A percentile compares a stretch with the other conserved stretches of the same genome.
Evolutionary conservation across 1,140 invertebrate genomes (phyloP).

Genomic region (Listronotus oregonensis): DNA sequence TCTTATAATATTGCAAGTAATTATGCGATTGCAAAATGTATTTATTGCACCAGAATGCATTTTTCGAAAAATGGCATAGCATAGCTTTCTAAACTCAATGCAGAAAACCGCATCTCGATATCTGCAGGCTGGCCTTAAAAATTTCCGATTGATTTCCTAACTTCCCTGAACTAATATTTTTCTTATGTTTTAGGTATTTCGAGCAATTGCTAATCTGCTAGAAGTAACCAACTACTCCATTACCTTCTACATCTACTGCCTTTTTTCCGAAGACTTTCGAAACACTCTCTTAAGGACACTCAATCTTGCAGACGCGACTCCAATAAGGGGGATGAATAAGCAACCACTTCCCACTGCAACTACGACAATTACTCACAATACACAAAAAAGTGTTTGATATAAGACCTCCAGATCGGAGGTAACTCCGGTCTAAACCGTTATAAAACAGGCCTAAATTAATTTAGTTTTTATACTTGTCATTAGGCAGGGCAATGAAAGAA

Average conservation of each 20-base stretch:
- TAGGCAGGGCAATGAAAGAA: too few species aligned
- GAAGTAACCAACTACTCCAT: slow-evolving; percentile 78
- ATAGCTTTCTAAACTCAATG: too few species aligned
- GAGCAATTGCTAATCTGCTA: slow-evolving; percentile 73
- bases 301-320: slow-evolving; percentile 61
- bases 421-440: slow-evolving; percentile 62
- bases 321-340: slow-evolving; percentile 40
- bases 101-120: too few species aligned
- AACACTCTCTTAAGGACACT: slow-evolving; percentile 70
- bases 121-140: too few species aligned
- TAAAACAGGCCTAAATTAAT: not conserved
- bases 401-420: slow-evolving; percentile 42
- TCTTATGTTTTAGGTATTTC: slow-evolving; percentile 70
- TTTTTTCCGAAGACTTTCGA: slow-evolving; percentile 77
- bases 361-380: slow-evolving; percentile 49
- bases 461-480: too few species aligned
- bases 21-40: too few species aligned
- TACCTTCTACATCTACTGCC: slow-evolving; percentile 79
- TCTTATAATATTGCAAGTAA: too few species aligned
- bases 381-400: slow-evolving; percentile 50
- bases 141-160: too few species aligned
- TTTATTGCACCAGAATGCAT: too few species aligned
- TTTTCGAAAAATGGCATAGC: too few species aligned
- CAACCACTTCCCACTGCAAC: slow-evolving; percentile 49
- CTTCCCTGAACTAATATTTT: too few species aligned